Evolutionary conservation across 2,888 invertebrate species (phyloP).

Genomic region (Pantelozetes paolii): DNA sequence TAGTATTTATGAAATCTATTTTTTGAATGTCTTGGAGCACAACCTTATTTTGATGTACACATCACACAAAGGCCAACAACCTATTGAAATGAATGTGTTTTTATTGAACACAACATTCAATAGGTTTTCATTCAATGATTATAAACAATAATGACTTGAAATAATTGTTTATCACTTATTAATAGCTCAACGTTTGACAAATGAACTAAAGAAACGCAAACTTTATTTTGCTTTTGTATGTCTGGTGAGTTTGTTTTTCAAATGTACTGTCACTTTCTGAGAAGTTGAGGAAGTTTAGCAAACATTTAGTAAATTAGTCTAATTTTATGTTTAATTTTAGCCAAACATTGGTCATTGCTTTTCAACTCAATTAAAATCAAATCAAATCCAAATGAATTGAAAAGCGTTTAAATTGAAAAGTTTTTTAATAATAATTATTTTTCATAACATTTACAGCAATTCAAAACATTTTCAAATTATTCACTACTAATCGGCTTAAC

Average conservation of each 20-base stretch:
- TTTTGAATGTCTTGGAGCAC: conserved; percentile 2
- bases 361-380: neutral
- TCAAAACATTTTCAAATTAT: neutral
- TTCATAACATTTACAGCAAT: neutral
- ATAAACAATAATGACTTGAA: neutral
- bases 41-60: conserved; percentile 17
- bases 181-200: neutral
- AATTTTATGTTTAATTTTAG: neutral
- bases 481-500: neutral
- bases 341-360: neutral
- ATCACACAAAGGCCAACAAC: conserved; percentile 23
- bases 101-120: neutral
- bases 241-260: neutral
- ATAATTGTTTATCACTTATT: conserved; percentile 18
- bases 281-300: neutral
- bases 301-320: too few relatives aligned
- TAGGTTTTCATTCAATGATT: neutral
- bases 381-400: neutral
- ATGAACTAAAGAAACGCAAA: neutral
- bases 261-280: neutral
- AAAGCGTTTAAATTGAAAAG: too few relatives aligned
- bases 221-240: neutral
- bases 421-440: neutral
- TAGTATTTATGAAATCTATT: neutral
- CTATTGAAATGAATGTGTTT: conserved; percentile 3